Conservation (phyloP, 35 echinoderm and acorn worm species). For the Amphiura filiformis region DNA sequence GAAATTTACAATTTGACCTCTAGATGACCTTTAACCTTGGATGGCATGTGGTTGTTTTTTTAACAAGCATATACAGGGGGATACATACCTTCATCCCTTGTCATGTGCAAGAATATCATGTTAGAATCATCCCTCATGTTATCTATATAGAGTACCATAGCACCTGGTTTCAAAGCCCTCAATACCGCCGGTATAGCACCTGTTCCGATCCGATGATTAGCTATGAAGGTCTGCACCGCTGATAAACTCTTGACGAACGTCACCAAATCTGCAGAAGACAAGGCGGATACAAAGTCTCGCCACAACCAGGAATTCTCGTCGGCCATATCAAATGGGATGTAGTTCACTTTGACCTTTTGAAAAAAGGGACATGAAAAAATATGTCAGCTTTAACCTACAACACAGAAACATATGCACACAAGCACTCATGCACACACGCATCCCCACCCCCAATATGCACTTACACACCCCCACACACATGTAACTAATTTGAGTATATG, state of each 20-base stretch:
- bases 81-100: background rate
- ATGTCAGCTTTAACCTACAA: too few relatives aligned
- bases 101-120: background rate
- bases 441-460: too few relatives aligned
- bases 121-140: slow-evolving; percentile 3
- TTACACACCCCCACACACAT: too few relatives aligned
- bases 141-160: background rate
- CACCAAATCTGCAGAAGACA: background rate
- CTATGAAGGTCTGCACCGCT: background rate
- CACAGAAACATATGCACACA: too few relatives aligned
- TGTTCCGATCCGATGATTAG: background rate
- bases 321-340: background rate
- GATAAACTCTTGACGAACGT: background rate
- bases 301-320: background rate
- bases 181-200: background rate
- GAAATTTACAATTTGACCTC: too few relatives aligned
- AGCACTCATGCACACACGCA: too few relatives aligned
- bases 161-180: background rate
- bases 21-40: too few relatives aligned
- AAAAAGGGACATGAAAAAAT: too few relatives aligned
- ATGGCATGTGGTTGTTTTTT: too few relatives aligned
- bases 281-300: background rate
- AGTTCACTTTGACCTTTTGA: background rate
- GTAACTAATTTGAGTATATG: too few relatives aligned
- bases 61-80: too few relatives aligned